Percentiles rank a stretch among this genome's conserved stretches.
Conservation (phyloP, 2,113 vertebrate species). For the Rhinolophus ferrumequinum region DNA sequence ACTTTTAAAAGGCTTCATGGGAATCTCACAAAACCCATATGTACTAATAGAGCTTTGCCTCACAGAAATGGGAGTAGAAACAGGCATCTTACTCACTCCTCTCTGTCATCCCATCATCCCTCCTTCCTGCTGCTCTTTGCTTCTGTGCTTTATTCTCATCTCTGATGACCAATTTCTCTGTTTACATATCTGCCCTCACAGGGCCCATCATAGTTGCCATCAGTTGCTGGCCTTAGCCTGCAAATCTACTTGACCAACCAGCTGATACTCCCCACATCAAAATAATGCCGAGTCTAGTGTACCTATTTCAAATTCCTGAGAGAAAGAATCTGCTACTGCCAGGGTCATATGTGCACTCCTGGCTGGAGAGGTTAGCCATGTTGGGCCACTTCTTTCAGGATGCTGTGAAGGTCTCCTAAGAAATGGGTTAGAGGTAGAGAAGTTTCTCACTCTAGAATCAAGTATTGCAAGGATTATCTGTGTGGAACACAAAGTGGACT, state of each 20-base stretch:
- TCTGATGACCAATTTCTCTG: neutral
- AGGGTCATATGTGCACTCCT: neutral
- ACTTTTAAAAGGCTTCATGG: neutral
- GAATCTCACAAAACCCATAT: neutral
- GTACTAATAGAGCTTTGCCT: neutral
- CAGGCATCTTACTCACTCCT: neutral
- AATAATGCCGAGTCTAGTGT: neutral
- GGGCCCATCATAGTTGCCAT: neutral
- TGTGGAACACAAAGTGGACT: neutral
- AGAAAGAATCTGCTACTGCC: neutral
- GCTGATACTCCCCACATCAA: neutral
- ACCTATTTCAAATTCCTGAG: constrained; percentile 7
- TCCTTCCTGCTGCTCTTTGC: neutral
- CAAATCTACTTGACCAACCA: neutral
- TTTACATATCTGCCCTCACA: neutral
- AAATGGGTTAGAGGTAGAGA: neutral
- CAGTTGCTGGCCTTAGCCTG: neutral
- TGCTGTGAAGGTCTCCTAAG: neutral
- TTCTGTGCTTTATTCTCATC: neutral
- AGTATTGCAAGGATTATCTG: neutral
- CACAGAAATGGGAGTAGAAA: neutral
- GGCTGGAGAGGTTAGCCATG: neutral
- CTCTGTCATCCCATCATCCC: neutral
- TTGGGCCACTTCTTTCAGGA: neutral
- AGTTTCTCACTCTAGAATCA: neutral